These are phyloP conservation scores for Gadus chalcogrammus DNA, from an alignment of 2,113 vertebrate genomes.

Conservation along the genomic window DNA sequence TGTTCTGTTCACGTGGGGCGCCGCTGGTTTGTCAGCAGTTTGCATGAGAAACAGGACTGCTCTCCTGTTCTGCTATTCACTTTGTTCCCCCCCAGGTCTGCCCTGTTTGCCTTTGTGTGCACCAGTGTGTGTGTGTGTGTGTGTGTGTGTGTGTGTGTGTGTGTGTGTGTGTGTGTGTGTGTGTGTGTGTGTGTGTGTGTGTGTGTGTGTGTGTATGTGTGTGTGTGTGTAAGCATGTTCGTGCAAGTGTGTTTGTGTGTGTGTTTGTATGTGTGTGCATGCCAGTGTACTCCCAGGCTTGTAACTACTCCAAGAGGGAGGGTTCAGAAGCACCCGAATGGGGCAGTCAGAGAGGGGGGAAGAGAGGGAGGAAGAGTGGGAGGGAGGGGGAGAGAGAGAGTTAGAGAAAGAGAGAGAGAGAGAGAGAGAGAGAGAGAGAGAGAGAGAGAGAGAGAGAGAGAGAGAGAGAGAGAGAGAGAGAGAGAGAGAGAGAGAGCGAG, in stretches of 20 bases:
- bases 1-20: neutral
- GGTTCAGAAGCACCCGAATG: neutral
- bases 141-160: neutral
- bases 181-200: neutral
- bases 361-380: no score
- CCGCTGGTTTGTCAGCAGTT: slow-evolving; percentile 1
- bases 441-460: neutral
- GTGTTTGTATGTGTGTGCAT: neutral
- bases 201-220: neutral
- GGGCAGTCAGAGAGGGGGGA: no score
- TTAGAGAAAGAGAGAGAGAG: neutral
- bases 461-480: neutral
- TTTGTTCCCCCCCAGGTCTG: neutral
- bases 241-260: neutral
- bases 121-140: neutral
- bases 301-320: neutral
- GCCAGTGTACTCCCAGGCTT: neutral
- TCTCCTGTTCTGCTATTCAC: neutral
- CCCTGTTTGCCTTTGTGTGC: no score
- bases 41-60: neutral
- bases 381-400: neutral
- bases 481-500: neutral
- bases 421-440: neutral
- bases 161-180: neutral
- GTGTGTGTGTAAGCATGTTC: neutral